Base-by-base conservation (phyloP, 1,140 invertebrate genomes). In the Telenomus remus region DNA sequence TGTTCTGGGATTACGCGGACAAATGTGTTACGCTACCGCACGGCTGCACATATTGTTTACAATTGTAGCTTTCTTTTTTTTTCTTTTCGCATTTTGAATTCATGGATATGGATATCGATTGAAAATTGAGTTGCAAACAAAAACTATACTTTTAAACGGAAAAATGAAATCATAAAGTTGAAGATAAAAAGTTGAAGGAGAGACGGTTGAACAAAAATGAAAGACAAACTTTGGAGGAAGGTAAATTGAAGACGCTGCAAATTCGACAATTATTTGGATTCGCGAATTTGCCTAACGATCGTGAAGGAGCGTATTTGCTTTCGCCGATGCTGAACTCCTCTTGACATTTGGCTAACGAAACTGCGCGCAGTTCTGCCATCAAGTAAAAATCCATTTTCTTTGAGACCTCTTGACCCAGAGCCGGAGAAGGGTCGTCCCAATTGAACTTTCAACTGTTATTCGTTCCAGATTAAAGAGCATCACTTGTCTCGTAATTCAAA, bases 261-360 rank as follows among this genome's bases (percentile, higher is more conserved):
- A 27, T 6, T 27, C 2, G 2, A 27, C 19, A 27, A 27, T 27
- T 27, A 50, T 56, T 56, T 44, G 43, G 57, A 57, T 51, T 16
- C 37, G 7, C 11, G 39, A 37, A 59, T 59, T 54, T 43, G 35
- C 53, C 54, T 43, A 60, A 60, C 56, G 53, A 60, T 69, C 44
- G 53, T 39, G 33, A 42, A 42, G 42, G 33, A 47, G 13, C 4
- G 53, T 68, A 57, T 68, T 59, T 60, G 56, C 65, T 48, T 59
- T 53, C 39, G 13, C 37, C 37, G n/a, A 39, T n/a, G 37, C 37
- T 11, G 37, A 9, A n/a, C 2, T n/a, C 37, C 37, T 59, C 50
- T 70, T 70, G 66, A 61, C 57, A 70, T 70, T 70, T 61, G 57
- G 51, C 66, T 70, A 70, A 59, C 65, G 47, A 61, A 69, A 70